Conservation (phyloP, 2,797 vertebrate species). For the Crax fasciolata region DNA sequence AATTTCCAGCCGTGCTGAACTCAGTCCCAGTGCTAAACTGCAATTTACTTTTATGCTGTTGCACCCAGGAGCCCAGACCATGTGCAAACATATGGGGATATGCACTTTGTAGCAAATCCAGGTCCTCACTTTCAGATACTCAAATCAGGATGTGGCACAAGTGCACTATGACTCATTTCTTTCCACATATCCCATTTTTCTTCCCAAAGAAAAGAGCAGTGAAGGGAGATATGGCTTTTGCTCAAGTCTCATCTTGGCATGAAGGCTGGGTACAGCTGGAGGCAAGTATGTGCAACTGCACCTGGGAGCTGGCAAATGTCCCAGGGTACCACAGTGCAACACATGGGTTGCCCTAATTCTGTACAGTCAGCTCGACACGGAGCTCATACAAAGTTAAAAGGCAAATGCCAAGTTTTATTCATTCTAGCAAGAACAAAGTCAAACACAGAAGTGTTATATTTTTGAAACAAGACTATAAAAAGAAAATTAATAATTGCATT, state of each 20-base stretch:
- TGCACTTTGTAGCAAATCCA: not conserved
- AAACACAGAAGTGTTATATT: not conserved
- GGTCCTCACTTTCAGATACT: not conserved
- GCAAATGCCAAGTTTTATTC: not conserved
- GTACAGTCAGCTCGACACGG: rapidly evolving
- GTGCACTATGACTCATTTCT: not conserved
- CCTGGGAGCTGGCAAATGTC: not conserved
- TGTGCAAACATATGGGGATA: not conserved
- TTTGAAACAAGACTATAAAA: not conserved
- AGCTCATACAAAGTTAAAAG: not conserved
- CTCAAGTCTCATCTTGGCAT: not conserved
- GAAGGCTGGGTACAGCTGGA: not conserved
- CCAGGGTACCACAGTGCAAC: rapidly evolving
- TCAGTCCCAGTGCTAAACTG: not conserved
- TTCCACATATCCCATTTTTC: not conserved
- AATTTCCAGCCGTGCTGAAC: not conserved
- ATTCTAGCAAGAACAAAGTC: not conserved
- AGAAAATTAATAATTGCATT: not conserved
- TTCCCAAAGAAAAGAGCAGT: not conserved
- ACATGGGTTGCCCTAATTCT: not conserved
- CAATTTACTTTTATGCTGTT: not conserved
- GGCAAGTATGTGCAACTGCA: not conserved
- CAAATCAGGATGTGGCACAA: not conserved
- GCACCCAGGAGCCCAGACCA: not conserved
- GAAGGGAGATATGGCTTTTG: not conserved